Evolutionary conservation across 1,140 invertebrate species (phyloP), one percentile per base, ranked within the genome.

Genomic region (Ceratosolen fusciceps): DNA sequence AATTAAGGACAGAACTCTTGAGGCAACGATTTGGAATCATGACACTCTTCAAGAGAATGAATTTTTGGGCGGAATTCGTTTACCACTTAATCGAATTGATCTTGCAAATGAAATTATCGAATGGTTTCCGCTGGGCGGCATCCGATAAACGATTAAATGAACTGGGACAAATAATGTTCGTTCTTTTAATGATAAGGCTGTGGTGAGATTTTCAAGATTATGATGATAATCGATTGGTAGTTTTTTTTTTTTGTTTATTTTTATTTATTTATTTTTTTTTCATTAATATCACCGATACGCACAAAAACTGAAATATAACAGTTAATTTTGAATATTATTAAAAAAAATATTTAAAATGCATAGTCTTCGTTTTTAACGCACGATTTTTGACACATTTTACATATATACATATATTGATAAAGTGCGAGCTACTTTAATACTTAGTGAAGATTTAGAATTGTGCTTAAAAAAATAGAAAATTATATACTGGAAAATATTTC

Each of bases 21-120:
- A 98, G 90, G 96, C 98, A 0, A 98, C 97, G 0, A 95, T 99
- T 21, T 98, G 97, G 97, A 96, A 97, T 87, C 96, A 98, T 86
- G 97, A 98, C 88, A 93, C 96, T 19, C 89, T 99, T n/a, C 96
- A 97, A 87, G 97, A 98, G 89, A 98, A 99, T 90, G 96, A 96
- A 89, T 97, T 98, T 89, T 91, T 98, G 0, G 98, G 98, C 39
- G 96, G 97, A 34, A 94, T 96, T 71, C 93, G 95, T 80, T 93
- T 98, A 81, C 94, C 94, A 3, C 88, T 98, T 2, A 91, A 90
- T 68, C 90, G 93, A 24, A 87, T 97, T 73, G 93, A 96, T 83
- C 89, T 98, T 56, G 92, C 92, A 0, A 92, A 93, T 81, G 97
- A 98, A 90, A 94, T 93, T 12, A 92, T 93, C 7, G 94, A 95